Evolutionary conservation across 64 coral and sea anemone genomes (phyloP).

Genomic region (Trachythela sp.): DNA sequence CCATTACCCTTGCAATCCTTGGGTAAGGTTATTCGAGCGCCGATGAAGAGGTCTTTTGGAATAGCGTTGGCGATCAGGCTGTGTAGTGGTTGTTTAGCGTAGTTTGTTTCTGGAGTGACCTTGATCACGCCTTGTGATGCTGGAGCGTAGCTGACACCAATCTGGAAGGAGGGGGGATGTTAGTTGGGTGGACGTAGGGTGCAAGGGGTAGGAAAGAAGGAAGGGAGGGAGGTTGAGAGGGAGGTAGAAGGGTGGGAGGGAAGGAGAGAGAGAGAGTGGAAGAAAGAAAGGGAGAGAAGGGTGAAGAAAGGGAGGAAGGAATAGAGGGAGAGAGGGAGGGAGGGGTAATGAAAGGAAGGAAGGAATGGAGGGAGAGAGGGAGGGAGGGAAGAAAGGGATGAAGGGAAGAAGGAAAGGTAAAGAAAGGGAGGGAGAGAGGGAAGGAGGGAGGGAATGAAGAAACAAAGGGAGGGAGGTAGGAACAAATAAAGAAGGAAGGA

Average conservation of each 20-base stretch:
- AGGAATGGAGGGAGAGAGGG: no score
- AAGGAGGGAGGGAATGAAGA: no score
- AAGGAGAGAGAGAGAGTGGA: not conserved
- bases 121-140: slow-evolving; percentile 42
- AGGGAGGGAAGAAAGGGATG: no score
- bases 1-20: slow-evolving; percentile 67
- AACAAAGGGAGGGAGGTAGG: no score
- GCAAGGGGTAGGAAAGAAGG: not conserved
- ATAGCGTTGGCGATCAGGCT: slow-evolving; percentile 30
- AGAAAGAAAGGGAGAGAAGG: not conserved
- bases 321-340: not conserved
- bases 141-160: slow-evolving; percentile 74
- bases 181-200: not conserved
- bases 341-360: not conserved
- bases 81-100: slow-evolving; percentile 76
- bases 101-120: slow-evolving; percentile 58
- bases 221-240: not conserved
- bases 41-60: slow-evolving; percentile 70
- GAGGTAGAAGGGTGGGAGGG: not conserved
- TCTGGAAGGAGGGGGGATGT: slow-evolving; percentile 45
- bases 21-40: slow-evolving; percentile 69
- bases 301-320: not conserved
- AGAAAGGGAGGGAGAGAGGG: no score
- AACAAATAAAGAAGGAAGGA: no score
- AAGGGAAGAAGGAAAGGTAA: no score